Percentiles rank a stretch among this genome's conserved stretches.
These are phyloP conservation scores for Andinoacara biseriatus DNA, from an alignment of 2,113 vertebrate genomes.

Conservation along the genomic window DNA sequence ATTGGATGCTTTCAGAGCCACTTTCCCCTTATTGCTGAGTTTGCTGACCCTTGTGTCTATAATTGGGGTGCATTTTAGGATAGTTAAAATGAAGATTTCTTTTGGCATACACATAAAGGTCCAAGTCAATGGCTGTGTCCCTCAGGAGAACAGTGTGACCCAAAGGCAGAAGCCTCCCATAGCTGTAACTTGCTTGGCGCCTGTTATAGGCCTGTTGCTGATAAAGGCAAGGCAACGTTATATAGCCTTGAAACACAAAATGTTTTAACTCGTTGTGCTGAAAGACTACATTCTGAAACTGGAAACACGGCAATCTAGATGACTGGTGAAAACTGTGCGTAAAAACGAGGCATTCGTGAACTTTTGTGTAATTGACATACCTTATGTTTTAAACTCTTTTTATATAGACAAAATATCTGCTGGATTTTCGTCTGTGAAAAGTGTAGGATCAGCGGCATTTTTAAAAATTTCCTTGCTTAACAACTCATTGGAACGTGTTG, in stretches of 20 bases:
- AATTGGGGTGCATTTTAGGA: slow-evolving; percentile 18
- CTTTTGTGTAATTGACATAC: not conserved
- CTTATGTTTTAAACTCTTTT: not conserved
- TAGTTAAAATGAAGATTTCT: slow-evolving; percentile 31
- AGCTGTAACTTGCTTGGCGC: slow-evolving; percentile 38
- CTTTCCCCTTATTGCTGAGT: not conserved
- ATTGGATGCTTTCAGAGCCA: not conserved
- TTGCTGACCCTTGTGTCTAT: slow-evolving; percentile 2
- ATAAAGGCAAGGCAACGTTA: slow-evolving; percentile 37
- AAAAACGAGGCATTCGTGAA: not conserved
- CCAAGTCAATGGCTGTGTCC: slow-evolving; percentile 8
- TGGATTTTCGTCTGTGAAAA: not conserved
- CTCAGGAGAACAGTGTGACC: slow-evolving; percentile 52
- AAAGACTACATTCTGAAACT: not conserved
- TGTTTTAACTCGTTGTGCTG: not conserved
- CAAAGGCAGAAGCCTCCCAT: slow-evolving; percentile 24
- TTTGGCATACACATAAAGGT: slow-evolving; percentile 3
- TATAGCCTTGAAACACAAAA: slow-evolving; percentile 29
- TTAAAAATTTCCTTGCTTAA: not conserved
- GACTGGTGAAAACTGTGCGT: not conserved
- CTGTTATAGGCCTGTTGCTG: slow-evolving; percentile 18
- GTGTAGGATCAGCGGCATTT: too few relatives aligned
- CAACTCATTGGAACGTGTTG: not conserved
- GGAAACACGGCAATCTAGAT: not conserved
- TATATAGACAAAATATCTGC: rapidly evolving